Percentiles rank a stretch among this genome's conserved stretches.
These are phyloP conservation scores for Drosophila picticornis DNA, from an alignment of 2,888 invertebrate species.

Conservation along the genomic window DNA sequence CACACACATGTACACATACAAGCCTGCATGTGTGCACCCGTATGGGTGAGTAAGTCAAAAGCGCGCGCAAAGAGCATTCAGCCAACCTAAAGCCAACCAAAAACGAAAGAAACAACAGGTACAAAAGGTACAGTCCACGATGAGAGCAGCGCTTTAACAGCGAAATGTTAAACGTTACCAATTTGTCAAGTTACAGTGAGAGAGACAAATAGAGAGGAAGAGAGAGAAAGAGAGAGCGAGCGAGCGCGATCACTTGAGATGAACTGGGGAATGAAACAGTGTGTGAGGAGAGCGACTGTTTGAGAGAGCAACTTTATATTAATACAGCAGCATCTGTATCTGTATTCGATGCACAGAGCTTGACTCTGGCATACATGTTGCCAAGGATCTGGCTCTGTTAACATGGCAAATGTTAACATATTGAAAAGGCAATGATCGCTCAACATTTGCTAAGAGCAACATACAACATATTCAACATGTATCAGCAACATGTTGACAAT, in stretches of 20 bases:
- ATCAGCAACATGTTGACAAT: constrained; percentile 10
- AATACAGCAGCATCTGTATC: background rate
- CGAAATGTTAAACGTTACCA: constrained; percentile 27
- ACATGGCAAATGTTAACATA: background rate
- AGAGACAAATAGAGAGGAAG: background rate
- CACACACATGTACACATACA: background rate
- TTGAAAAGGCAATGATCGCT: background rate
- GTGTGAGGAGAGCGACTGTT: background rate
- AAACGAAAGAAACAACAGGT: constrained; percentile 66
- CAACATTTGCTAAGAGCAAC: background rate
- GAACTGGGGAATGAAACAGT: constrained; percentile 16
- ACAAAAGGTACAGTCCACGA: constrained; percentile 75
- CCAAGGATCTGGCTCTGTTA: background rate
- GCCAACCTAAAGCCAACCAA: constrained; percentile 55
- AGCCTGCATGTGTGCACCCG: background rate
- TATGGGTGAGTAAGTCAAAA: constrained; percentile 53
- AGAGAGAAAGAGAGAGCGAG: background rate
- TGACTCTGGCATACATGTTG: constrained; percentile 6
- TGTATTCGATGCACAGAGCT: background rate
- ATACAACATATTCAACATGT: background rate
- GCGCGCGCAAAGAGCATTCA: constrained; percentile 75
- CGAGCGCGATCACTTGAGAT: background rate
- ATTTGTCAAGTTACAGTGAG: constrained; percentile 10
- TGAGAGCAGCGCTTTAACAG: constrained; percentile 35
- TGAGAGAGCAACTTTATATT: background rate